Conservation (phyloP, 1,140 invertebrate species). For the Octopus bimaculoides region DNA sequence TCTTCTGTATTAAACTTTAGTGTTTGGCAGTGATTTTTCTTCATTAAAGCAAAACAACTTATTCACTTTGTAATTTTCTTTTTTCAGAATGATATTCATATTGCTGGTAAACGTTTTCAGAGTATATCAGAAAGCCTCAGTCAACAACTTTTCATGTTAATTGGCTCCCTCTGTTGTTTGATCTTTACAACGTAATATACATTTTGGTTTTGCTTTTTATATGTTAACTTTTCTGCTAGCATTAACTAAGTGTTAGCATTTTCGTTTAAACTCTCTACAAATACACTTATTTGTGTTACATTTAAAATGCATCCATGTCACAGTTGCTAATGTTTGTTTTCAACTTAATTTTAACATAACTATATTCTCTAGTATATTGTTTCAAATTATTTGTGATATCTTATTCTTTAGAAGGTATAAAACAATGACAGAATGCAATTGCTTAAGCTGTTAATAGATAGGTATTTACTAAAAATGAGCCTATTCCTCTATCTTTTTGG, state of each 20-base stretch:
- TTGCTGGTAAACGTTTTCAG: slow-evolving; percentile 94
- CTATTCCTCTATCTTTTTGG: no score
- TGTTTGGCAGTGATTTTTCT: no score
- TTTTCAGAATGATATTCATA: slow-evolving; percentile 90
- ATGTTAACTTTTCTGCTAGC: not conserved
- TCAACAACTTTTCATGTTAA: slow-evolving; percentile 91
- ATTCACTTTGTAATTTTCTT: not conserved
- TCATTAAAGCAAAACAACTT: no score
- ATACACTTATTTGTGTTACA: not conserved
- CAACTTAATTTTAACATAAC: not conserved
- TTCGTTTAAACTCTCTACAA: not conserved
- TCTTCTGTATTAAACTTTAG: no score
- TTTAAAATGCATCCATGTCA: not conserved
- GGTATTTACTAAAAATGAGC: no score
- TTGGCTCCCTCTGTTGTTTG: slow-evolving; percentile 88
- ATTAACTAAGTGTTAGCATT: not conserved
- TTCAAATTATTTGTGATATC: not conserved
- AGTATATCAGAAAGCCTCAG: slow-evolving; percentile 78
- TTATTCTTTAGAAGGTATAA: no score
- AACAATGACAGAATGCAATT: no score
- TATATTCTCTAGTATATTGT: not conserved
- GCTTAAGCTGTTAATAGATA: no score
- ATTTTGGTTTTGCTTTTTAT: not conserved
- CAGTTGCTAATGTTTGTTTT: not conserved
- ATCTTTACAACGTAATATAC: slow-evolving; percentile 86